These are phyloP conservation scores for Lordiphosa fenestrarum DNA, from an alignment of 2,888 invertebrate species.

Conservation along the genomic window DNA sequence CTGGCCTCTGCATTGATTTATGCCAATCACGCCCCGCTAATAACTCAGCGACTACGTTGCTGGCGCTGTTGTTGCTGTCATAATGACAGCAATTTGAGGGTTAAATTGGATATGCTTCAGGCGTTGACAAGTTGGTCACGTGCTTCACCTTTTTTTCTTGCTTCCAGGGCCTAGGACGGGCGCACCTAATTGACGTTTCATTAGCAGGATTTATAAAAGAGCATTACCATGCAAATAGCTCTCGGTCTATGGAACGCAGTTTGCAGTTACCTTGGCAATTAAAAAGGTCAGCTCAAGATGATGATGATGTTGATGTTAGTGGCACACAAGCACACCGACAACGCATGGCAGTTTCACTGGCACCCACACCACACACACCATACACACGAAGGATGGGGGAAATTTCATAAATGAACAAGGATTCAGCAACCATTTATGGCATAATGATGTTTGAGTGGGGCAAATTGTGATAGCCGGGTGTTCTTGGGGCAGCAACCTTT, in stretches of 20 bases:
- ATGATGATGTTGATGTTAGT: conserved; percentile 21
- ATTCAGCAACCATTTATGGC: conserved; percentile 72
- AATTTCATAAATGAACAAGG: conserved; percentile 75
- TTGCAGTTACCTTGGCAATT: conserved; percentile 41
- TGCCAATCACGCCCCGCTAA: conserved; percentile 75
- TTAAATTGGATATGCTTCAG: conserved; percentile 72
- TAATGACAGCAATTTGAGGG: conserved; percentile 76
- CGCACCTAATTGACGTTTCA: conserved; percentile 71
- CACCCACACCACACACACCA: conserved; percentile 5
- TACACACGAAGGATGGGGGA: conserved; percentile 29
- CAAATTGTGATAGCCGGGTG: conserved; percentile 47
- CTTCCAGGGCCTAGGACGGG: conserved; percentile 39
- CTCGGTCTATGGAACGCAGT: conserved; percentile 12
- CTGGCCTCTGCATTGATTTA: conserved; percentile 65
- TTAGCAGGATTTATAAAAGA: conserved; percentile 59
- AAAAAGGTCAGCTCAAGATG: conserved; percentile 33
- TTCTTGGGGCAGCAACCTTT: conserved; percentile 29
- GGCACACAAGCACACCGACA: background rate
- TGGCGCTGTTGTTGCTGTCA: conserved; percentile 47
- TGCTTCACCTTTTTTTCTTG: conserved; percentile 39
- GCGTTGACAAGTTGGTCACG: conserved; percentile 74
- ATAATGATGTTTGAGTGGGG: conserved; percentile 67
- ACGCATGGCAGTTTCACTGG: conserved; percentile 20
- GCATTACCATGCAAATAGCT: conserved; percentile 53
- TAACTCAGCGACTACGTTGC: conserved; percentile 63